phyloP scores from a whole-genome alignment of 2,888 invertebrate species.

The Drosophila testacea region DNA sequence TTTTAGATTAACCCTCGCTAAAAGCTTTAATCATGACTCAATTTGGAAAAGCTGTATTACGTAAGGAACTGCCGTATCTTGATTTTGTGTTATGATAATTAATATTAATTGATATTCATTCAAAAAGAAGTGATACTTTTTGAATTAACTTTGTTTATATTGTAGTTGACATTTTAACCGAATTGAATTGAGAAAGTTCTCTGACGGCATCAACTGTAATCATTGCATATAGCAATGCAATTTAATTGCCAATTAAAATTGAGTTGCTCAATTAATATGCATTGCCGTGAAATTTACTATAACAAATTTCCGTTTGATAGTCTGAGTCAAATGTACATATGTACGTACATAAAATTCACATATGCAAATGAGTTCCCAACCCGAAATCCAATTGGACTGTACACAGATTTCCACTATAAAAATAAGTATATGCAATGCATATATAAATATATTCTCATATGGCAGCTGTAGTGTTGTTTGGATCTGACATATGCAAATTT shows the following conservation, averaged over 20 bases:
- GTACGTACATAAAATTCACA: not conserved
- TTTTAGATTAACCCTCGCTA: not conserved
- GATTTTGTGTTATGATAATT: not conserved
- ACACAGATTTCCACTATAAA: slow-evolving; percentile 19
- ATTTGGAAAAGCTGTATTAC: not conserved
- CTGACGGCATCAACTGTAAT: slow-evolving; percentile 35
- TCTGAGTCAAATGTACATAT: not conserved
- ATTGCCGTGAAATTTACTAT: slow-evolving; percentile 31
- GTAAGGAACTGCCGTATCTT: not conserved
- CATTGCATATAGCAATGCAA: slow-evolving; percentile 66
- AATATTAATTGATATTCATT: not conserved
- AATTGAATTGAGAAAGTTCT: slow-evolving; percentile 10
- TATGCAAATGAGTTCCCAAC: slow-evolving; percentile 40
- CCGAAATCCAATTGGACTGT: slow-evolving; percentile 19
- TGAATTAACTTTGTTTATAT: not conserved
- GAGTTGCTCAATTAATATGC: slow-evolving; percentile 42
- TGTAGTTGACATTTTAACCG: not conserved
- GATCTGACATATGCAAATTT: slow-evolving; percentile 58
- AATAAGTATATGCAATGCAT: not conserved
- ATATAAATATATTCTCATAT: not conserved
- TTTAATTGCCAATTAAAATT: slow-evolving; percentile 54
- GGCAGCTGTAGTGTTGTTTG: slow-evolving; percentile 13
- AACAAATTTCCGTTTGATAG: slow-evolving; percentile 31
- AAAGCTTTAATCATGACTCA: not conserved
- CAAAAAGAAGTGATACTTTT: not conserved